Evolutionary conservation across 2,797 vertebrate species (phyloP).

Genomic region (Phalloptychus januarius): DNA sequence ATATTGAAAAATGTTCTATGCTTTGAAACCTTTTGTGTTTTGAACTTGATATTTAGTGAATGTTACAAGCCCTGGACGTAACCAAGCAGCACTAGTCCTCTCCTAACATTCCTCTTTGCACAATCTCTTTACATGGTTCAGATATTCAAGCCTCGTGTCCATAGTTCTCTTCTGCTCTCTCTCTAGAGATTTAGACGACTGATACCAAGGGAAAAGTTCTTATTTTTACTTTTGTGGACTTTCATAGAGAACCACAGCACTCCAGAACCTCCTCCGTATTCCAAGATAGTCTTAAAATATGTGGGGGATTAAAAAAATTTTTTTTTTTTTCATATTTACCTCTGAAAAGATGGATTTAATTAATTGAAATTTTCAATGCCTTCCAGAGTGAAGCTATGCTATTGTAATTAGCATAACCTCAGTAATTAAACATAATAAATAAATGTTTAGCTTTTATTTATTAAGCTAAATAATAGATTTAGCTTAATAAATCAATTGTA

Average conservation of each 20-base stretch:
- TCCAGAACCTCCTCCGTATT: neutral
- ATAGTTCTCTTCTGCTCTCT: neutral
- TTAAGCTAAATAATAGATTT: too few species aligned
- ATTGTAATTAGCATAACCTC: neutral
- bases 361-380: neutral
- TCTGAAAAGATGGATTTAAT: neutral
- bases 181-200: neutral
- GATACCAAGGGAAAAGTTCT: neutral
- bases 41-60: neutral
- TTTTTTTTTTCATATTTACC: neutral
- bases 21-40: neutral
- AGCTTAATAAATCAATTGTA: too few species aligned
- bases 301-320: too few species aligned
- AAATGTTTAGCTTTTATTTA: too few species aligned
- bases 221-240: neutral
- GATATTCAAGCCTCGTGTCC: neutral
- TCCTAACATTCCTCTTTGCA: neutral
- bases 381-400: neutral
- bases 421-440: too few species aligned
- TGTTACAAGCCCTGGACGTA: neutral
- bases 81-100: neutral
- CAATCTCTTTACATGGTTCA: neutral
- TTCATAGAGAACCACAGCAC: neutral
- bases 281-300: neutral
- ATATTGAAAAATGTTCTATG: conserved; percentile 36